Conservation (phyloP, 2,113 vertebrate genomes). For the Sapajus apella region DNA sequence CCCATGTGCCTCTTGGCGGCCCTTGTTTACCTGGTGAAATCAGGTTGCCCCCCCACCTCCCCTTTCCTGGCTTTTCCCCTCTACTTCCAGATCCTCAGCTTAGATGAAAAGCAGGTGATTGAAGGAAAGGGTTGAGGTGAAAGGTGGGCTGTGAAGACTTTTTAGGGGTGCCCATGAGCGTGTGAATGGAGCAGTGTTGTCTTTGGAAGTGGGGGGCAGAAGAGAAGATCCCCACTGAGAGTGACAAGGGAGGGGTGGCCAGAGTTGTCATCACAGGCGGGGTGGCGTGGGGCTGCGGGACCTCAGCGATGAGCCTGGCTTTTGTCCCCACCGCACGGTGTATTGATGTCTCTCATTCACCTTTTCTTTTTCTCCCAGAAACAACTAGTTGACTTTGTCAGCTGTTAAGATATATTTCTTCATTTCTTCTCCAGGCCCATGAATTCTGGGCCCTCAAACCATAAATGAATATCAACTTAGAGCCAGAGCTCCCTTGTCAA, state of each 20-base stretch:
- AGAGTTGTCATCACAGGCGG: no score
- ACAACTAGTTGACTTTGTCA: background rate
- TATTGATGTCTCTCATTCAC: conserved; percentile 85
- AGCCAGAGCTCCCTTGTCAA: no score
- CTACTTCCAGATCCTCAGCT: background rate
- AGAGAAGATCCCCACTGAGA: no score
- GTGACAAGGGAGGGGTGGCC: no score
- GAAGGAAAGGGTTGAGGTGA: background rate
- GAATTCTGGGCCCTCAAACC: background rate
- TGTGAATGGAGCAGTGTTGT: no score
- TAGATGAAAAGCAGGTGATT: background rate
- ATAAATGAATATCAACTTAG: no score
- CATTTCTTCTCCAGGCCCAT: background rate
- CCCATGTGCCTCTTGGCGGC: background rate
- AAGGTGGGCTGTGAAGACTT: no score
- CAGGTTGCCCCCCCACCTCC: background rate
- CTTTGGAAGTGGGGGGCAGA: no score
- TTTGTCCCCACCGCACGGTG: no score
- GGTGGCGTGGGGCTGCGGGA: no score
- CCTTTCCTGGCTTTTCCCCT: background rate
- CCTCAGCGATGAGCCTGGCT: no score
- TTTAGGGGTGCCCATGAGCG: no score
- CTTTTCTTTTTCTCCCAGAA: background rate
- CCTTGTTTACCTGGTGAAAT: background rate
- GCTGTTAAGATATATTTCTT: background rate